phyloP scores from a whole-genome alignment of 2,888 invertebrate species.

The Cheilosia grossa region DNA sequence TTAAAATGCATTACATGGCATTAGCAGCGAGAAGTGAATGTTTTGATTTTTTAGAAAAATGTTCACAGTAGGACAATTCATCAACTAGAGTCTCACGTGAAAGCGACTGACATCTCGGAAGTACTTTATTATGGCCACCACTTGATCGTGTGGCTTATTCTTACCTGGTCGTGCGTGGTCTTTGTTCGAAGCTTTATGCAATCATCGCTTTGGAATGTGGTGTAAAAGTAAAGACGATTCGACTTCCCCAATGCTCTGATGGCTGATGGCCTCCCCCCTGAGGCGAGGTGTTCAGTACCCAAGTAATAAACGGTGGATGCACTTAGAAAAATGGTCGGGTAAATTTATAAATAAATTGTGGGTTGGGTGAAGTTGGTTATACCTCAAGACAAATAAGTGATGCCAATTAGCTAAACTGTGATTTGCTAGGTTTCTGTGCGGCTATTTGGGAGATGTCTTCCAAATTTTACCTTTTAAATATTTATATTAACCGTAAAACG shows the following conservation, averaged over 20 bases:
- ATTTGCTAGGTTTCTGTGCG: too few relatives aligned
- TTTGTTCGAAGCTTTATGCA: conserved; percentile 55
- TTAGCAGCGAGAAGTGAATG: conserved; percentile 4
- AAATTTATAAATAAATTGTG: neutral
- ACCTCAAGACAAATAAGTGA: too few relatives aligned
- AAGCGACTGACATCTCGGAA: neutral
- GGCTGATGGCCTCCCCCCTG: conserved; percentile 1
- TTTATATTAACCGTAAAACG: too few relatives aligned
- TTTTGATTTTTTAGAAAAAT: neutral
- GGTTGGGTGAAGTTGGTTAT: neutral
- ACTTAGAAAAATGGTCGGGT: conserved; percentile 31
- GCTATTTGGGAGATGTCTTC: too few relatives aligned
- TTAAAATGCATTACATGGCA: conserved; percentile 55
- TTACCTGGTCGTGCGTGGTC: conserved; percentile 6
- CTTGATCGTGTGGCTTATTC: conserved; percentile 1
- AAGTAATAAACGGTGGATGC: conserved; percentile 19
- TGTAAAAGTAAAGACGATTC: conserved; percentile 39
- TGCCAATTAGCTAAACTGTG: too few relatives aligned
- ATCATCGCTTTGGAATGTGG: conserved; percentile 65
- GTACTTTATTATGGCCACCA: neutral
- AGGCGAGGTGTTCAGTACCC: conserved; percentile 16
- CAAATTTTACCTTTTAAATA: too few relatives aligned
- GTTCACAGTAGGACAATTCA: neutral
- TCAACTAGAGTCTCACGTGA: conserved; percentile 7
- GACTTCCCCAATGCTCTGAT: conserved; percentile 46